A percentile compares a stretch with the other conserved stretches of the same genome.
phyloP scores from a whole-genome alignment of 2,113 vertebrate genomes.

The Turdus rufiventris region DNA sequence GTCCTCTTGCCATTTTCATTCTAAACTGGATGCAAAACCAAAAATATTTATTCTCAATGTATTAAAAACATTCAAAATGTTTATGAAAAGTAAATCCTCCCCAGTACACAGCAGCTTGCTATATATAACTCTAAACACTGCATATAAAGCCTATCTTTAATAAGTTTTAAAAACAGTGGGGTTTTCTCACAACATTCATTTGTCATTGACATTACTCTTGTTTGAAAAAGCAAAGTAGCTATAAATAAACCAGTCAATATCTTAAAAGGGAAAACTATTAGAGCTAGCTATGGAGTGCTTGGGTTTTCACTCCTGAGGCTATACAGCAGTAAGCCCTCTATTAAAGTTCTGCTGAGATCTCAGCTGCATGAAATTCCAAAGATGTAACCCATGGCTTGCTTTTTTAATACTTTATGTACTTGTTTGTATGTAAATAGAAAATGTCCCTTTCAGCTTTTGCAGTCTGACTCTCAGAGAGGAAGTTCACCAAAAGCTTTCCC shows the following conservation, averaged over 20 bases:
- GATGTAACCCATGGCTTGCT: neutral
- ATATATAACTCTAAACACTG: neutral
- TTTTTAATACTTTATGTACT: neutral
- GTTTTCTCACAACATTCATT: neutral
- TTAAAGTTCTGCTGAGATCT: neutral
- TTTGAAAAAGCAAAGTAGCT: neutral
- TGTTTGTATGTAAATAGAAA: neutral
- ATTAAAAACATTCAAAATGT: neutral
- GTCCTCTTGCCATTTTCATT: neutral
- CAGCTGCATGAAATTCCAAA: neutral
- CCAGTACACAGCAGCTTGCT: neutral
- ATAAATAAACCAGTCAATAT: conserved; percentile 4
- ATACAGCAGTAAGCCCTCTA: neutral
- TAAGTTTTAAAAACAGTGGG: neutral
- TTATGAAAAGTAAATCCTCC: neutral
- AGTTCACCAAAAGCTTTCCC: neutral
- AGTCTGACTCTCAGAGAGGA: neutral
- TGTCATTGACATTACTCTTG: neutral
- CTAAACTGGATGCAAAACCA: neutral
- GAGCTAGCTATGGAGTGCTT: neutral
- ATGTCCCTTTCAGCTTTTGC: neutral
- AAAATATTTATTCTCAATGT: neutral
- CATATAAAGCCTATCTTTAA: neutral
- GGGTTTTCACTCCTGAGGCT: neutral
- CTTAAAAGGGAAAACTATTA: neutral